Evolutionary conservation across 1,140 invertebrate genomes (phyloP).

Genomic region (Drosophila mayri): DNA sequence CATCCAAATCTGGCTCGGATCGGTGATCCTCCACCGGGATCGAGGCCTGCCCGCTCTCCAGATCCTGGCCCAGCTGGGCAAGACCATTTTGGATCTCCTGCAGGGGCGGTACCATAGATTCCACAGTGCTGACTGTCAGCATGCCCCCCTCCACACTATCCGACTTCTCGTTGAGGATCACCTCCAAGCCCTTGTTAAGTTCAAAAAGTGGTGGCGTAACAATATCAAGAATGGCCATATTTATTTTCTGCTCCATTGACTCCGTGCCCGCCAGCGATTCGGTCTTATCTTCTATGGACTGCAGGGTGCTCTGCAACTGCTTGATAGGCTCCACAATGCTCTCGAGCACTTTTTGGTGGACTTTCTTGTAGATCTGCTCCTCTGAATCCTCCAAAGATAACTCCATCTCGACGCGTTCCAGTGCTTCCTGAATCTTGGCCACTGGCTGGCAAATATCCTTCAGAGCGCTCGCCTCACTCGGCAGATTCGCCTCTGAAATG

Average conservation of each 20-base stretch:
- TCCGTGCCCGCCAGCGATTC: constrained; percentile 84
- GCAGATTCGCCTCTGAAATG: constrained; percentile 85
- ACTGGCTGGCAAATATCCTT: constrained; percentile 83
- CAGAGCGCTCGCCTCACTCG: constrained; percentile 83
- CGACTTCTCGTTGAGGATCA: constrained; percentile 74
- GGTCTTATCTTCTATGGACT: constrained; percentile 84
- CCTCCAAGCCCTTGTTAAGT: constrained; percentile 85
- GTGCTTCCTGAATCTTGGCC: constrained; percentile 83
- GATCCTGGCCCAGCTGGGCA: constrained; percentile 79
- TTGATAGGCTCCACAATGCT: constrained; percentile 85
- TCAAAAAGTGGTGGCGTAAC: constrained; percentile 85
- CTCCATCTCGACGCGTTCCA: constrained; percentile 85
- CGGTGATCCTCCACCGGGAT: constrained; percentile 10
- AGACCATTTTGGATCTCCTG: constrained; percentile 86
- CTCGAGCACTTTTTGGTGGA: constrained; percentile 85
- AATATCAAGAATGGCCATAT: constrained; percentile 86
- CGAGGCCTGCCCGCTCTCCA: constrained; percentile 67
- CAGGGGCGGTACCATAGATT: constrained; percentile 85
- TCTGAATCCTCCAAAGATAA: constrained; percentile 83
- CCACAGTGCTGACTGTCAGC: constrained; percentile 84
- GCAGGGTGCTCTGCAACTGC: constrained; percentile 84
- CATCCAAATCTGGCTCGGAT: constrained; percentile 59
- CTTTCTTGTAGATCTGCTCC: constrained; percentile 77
- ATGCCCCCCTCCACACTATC: constrained; percentile 72
- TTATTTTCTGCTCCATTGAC: constrained; percentile 85